phyloP scores from a whole-genome alignment of 2,113 vertebrate species.

The Bubalus kerabau region DNA sequence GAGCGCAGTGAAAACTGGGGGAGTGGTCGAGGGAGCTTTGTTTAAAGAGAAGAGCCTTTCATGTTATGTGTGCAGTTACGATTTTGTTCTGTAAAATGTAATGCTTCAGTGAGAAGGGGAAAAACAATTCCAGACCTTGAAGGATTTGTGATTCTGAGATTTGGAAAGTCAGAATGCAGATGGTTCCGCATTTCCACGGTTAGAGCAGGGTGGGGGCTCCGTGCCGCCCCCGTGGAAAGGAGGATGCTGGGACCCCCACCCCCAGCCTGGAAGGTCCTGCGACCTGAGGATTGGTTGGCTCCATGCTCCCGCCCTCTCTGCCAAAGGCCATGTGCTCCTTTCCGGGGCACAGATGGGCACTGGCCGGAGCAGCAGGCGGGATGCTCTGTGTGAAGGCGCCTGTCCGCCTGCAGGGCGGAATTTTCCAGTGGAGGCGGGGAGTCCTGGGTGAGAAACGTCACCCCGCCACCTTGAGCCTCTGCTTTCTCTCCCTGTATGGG shows the following conservation, averaged over 20 bases:
- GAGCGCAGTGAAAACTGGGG: not conserved
- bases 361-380: not conserved
- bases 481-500: not conserved
- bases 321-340: not conserved
- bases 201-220: no score
- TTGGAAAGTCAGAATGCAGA: not conserved
- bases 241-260: not conserved
- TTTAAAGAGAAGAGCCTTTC: not conserved
- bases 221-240: accelerated
- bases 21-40: not conserved
- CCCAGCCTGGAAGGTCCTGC: not conserved
- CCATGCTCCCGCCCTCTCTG: not conserved
- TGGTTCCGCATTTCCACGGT: accelerated
- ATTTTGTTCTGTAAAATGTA: not conserved
- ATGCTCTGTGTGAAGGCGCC: not conserved
- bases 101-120: not conserved
- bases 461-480: not conserved
- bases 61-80: not conserved
- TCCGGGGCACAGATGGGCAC: not conserved
- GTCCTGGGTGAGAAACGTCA: not conserved
- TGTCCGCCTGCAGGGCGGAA: not conserved
- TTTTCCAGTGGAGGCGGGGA: not conserved
- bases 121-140: not conserved
- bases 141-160: not conserved
- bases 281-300: not conserved